Percentiles rank a stretch among this genome's conserved stretches.
phyloP scores from a whole-genome alignment of 2,888 invertebrate genomes.

The Eristalinus sepulchralis region DNA sequence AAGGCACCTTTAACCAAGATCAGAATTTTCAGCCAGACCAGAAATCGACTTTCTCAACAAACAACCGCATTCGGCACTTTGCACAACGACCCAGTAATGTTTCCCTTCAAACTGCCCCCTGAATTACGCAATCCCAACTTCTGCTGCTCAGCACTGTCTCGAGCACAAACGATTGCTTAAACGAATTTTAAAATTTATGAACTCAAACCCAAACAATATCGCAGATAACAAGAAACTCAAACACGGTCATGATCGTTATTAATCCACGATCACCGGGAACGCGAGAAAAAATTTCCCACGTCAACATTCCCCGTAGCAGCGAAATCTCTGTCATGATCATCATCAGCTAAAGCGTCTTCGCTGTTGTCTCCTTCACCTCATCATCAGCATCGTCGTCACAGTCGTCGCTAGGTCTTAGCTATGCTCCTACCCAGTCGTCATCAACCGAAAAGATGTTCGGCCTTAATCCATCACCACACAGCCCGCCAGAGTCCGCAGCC shows the following conservation, averaged over 20 bases:
- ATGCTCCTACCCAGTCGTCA: background rate
- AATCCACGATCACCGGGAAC: slow-evolving; percentile 65
- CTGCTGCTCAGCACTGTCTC: no score
- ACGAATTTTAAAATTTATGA: slow-evolving; percentile 65
- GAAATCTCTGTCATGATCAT: slow-evolving; percentile 67
- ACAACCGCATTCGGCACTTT: no score
- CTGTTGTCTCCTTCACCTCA: slow-evolving; percentile 7
- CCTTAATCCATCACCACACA: slow-evolving; percentile 67
- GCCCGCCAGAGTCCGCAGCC: slow-evolving; percentile 28
- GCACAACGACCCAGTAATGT: no score
- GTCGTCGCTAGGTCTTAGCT: background rate
- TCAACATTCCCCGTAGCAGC: slow-evolving; percentile 62
- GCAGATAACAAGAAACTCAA: slow-evolving; percentile 67
- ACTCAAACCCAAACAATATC: slow-evolving; percentile 66
- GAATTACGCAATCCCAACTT: background rate
- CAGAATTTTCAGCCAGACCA: no score
- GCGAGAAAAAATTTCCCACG: slow-evolving; percentile 61
- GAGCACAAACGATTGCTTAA: slow-evolving; percentile 45
- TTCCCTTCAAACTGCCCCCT: background rate
- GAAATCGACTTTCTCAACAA: no score
- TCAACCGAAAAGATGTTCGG: slow-evolving; percentile 62
- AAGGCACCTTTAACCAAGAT: no score
- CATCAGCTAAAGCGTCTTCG: slow-evolving; percentile 26
- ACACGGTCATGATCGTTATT: slow-evolving; percentile 71
- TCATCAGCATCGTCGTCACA: slow-evolving; percentile 21